Conservation (phyloP, 2,888 invertebrate species). For the Trachelus iudaicus region DNA sequence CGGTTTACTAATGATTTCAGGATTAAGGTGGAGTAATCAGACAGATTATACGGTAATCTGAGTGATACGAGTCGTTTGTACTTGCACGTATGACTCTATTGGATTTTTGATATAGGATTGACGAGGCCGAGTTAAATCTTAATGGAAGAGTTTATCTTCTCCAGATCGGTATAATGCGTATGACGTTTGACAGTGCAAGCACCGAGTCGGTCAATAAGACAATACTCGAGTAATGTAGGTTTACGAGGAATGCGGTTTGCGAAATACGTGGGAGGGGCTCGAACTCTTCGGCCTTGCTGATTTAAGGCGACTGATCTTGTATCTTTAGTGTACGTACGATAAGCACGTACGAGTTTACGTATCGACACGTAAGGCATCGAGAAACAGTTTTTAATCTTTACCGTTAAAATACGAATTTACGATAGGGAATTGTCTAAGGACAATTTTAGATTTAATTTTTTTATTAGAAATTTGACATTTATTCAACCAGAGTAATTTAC, state of each 20-base stretch:
- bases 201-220: not conserved
- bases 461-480: no score
- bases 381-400: not conserved
- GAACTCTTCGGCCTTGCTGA: slow-evolving; percentile 5
- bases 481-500: no score
- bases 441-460: not conserved
- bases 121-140: not conserved
- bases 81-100: not conserved
- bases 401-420: not conserved
- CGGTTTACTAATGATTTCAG: not conserved
- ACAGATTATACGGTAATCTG: not conserved
- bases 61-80: not conserved
- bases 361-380: not conserved
- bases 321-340: not conserved
- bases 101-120: not conserved
- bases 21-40: not conserved
- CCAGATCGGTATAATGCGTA: not conserved
- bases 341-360: not conserved
- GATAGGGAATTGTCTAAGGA: not conserved
- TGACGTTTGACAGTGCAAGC: not conserved
- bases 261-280: slow-evolving; percentile 15
- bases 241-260: slow-evolving; percentile 14
- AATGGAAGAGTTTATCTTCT: not conserved
- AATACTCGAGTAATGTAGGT: not conserved
- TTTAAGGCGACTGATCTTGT: not conserved